A percentile compares a stretch with the other conserved stretches of the same genome.
Conservation (phyloP, 2,888 invertebrate species). For the Nebria salina region DNA sequence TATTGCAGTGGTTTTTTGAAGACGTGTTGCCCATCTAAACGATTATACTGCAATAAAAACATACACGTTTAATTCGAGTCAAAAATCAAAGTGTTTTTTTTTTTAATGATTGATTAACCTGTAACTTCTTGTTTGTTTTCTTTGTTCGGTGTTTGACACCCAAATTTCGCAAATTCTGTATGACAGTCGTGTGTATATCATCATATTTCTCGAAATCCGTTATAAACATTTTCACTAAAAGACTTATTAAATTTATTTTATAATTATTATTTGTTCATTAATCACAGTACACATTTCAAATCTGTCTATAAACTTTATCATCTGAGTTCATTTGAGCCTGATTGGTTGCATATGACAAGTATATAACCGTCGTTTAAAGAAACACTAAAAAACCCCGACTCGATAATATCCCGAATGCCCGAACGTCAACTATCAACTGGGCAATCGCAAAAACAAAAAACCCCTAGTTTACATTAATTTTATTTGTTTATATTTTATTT, state of each 20-base stretch:
- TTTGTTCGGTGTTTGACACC: slow-evolving; percentile 78
- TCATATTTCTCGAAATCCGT: slow-evolving; percentile 67
- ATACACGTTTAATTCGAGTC: slow-evolving; percentile 6
- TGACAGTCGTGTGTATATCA: slow-evolving; percentile 67
- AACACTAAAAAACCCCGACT: not conserved
- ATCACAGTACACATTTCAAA: slow-evolving; percentile 42
- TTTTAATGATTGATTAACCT: slow-evolving; percentile 54
- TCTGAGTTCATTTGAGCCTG: slow-evolving; percentile 15
- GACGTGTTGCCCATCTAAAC: slow-evolving; percentile 58
- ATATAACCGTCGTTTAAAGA: slow-evolving; percentile 37
- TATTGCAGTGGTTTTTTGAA: slow-evolving; percentile 67
- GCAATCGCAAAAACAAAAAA: too few species aligned
- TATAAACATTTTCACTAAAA: slow-evolving; percentile 64
- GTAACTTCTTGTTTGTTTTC: slow-evolving; percentile 68
- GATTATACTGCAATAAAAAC: slow-evolving; percentile 53
- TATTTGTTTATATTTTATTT: slow-evolving; percentile 13
- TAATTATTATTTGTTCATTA: slow-evolving; percentile 20
- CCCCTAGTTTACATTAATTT: not conserved
- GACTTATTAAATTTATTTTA: slow-evolving; percentile 19
- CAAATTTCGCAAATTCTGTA: slow-evolving; percentile 73
- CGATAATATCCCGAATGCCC: not conserved
- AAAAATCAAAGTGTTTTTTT: slow-evolving; percentile 2
- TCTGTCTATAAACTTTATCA: slow-evolving; percentile 32
- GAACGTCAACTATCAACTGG: not conserved
- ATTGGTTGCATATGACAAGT: slow-evolving; percentile 41